These are phyloP conservation scores for Agapetus fuscipes DNA, from an alignment of 2,888 invertebrate species.

Conservation along the genomic window DNA sequence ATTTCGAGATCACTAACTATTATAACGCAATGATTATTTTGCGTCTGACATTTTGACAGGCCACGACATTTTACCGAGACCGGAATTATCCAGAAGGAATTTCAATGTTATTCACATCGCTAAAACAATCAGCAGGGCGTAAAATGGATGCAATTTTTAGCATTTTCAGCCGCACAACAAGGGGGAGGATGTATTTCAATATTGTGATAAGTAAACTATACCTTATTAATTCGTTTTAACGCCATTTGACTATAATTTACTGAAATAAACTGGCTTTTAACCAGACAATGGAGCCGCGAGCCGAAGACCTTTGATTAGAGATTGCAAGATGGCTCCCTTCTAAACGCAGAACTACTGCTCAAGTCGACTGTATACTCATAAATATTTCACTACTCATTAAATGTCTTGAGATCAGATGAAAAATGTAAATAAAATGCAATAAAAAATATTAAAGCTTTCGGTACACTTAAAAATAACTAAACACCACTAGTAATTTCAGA, in stretches of 20 bases:
- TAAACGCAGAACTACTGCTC: conserved; percentile 67
- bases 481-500: conserved; percentile 24
- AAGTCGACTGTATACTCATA: conserved; percentile 38
- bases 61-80: conserved; percentile 14
- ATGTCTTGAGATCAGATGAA: conserved; percentile 21
- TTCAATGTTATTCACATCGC: conserved; percentile 58
- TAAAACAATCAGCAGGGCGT: conserved; percentile 50
- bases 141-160: conserved; percentile 32
- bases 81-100: conserved; percentile 46
- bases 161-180: conserved; percentile 18
- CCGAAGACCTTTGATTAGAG: conserved; percentile 72
- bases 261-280: conserved; percentile 67
- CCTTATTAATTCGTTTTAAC: conserved; percentile 97
- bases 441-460: conserved; percentile 24
- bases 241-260: conserved; percentile 73
- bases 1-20: no score
- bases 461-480: conserved; percentile 22
- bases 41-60: conserved; percentile 9
- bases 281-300: conserved; percentile 75
- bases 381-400: conserved; percentile 1
- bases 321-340: conserved; percentile 43
- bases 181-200: conserved; percentile 1
- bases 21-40: conserved; percentile 1
- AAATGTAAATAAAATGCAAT: conserved; percentile 39
- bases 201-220: conserved; percentile 35